A percentile compares a stretch with the other conserved stretches of the same genome.
phyloP scores from a whole-genome alignment of 2,797 vertebrate species.

The Sparus aurata region DNA sequence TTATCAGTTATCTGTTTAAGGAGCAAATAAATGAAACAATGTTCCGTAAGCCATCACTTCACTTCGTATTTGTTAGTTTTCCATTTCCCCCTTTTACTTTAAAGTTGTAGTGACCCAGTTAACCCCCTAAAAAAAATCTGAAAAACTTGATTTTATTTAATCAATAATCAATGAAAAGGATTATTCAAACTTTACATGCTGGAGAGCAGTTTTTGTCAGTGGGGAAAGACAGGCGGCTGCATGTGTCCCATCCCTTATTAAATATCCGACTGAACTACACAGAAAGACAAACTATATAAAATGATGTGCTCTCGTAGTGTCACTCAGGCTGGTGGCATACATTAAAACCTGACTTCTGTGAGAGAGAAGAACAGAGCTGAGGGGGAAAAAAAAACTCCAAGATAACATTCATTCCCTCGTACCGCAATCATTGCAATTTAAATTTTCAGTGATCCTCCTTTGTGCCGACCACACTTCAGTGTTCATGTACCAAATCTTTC shows the following conservation, averaged over 20 bases:
- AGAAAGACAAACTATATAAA: slow-evolving; percentile 34
- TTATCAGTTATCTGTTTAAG: too few relatives aligned
- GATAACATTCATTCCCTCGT: slow-evolving; percentile 26
- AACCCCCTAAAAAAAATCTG: neutral
- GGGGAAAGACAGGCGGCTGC: neutral
- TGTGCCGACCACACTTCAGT: slow-evolving; percentile 3
- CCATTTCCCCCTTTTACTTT: neutral
- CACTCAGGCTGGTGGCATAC: slow-evolving; percentile 26
- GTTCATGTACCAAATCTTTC: slow-evolving; percentile 18
- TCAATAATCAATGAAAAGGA: slow-evolving; percentile 47
- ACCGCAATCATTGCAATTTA: slow-evolving; percentile 30
- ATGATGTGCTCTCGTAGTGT: slow-evolving; percentile 25
- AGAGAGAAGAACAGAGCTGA: neutral
- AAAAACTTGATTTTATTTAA: neutral
- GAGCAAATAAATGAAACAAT: neutral
- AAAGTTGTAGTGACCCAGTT: slow-evolving; percentile 17
- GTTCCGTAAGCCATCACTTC: neutral
- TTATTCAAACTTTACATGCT: neutral
- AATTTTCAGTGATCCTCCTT: slow-evolving; percentile 15
- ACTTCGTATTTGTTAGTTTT: neutral
- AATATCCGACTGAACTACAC: slow-evolving; percentile 40
- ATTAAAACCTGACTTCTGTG: slow-evolving; percentile 32
- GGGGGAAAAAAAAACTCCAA: neutral
- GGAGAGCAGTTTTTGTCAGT: neutral
- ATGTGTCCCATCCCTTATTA: slow-evolving; percentile 26